These are phyloP conservation scores for Ictalurus punctatus DNA, from an alignment of 2,113 vertebrate species.

Conservation along the genomic window DNA sequence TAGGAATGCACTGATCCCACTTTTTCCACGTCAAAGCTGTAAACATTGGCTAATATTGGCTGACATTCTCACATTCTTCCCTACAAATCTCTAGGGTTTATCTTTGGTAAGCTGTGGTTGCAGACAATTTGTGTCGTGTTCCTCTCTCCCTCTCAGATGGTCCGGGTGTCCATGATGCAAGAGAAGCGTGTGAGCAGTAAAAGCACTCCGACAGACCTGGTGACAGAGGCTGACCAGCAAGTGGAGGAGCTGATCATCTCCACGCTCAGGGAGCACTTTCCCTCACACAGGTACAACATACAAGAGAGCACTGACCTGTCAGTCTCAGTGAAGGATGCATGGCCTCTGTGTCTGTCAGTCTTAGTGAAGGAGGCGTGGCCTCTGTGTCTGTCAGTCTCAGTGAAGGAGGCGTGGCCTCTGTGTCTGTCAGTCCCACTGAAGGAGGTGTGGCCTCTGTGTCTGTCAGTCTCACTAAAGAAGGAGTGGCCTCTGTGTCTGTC, in stretches of 20 bases:
- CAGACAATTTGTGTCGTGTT: not conserved
- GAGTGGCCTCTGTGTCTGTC: not conserved
- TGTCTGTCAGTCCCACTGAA: not conserved
- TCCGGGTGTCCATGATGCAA: constrained; percentile 78
- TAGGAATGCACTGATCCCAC: not conserved
- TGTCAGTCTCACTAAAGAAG: not conserved
- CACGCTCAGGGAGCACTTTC: constrained; percentile 79
- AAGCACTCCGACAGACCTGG: constrained; percentile 83
- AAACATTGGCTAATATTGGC: not conserved
- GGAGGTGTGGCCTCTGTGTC: not conserved
- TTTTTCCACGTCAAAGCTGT: not conserved
- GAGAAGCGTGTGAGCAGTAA: constrained; percentile 84
- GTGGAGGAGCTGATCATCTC: constrained; percentile 86
- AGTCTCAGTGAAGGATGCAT: not conserved
- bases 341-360: not conserved
- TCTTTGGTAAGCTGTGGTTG: not conserved
- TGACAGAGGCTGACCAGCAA: constrained; percentile 84
- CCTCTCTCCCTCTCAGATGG: constrained; percentile 67
- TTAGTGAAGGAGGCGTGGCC: not conserved
- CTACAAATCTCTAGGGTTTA: not conserved
- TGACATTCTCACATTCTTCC: not conserved
- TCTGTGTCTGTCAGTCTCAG: not conserved
- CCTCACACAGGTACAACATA: constrained; percentile 81
- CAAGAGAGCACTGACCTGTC: not conserved
- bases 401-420: not conserved